These are phyloP conservation scores for Columbina picui DNA, from an alignment of 2,113 vertebrate genomes.

Conservation along the genomic window DNA sequence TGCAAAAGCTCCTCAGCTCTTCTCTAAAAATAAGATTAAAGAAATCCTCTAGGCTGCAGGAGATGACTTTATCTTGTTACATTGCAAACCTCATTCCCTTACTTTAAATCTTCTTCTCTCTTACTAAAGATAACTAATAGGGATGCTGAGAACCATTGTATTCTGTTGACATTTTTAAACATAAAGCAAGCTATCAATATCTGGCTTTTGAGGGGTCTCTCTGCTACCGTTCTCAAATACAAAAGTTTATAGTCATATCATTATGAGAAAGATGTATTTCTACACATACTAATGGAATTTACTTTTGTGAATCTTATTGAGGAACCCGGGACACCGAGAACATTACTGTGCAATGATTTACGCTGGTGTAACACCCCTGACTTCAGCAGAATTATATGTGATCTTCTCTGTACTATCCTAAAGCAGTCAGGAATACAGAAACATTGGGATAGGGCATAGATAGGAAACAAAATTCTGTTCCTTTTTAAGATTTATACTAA, in stretches of 20 bases:
- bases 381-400: slow-evolving; percentile 35
- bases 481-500: background rate
- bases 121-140: slow-evolving; percentile 73
- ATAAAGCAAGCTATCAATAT: slow-evolving; percentile 62
- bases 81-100: slow-evolving; percentile 66
- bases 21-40: slow-evolving; percentile 71
- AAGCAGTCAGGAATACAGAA: background rate
- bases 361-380: background rate
- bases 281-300: slow-evolving; percentile 62
- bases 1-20: slow-evolving; percentile 61
- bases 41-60: slow-evolving; percentile 65
- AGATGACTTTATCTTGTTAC: slow-evolving; percentile 69
- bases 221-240: background rate
- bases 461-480: background rate
- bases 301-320: slow-evolving; percentile 46
- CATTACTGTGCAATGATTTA: background rate
- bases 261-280: slow-evolving; percentile 41
- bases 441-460: background rate
- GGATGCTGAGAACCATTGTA: slow-evolving; percentile 64
- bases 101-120: slow-evolving; percentile 71
- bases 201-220: slow-evolving; percentile 31
- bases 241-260: slow-evolving; percentile 56
- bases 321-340: background rate
- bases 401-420: background rate
- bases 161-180: slow-evolving; percentile 68